These are phyloP conservation scores for Eurois occulta DNA, from an alignment of 2,888 invertebrate genomes.

Conservation along the genomic window DNA sequence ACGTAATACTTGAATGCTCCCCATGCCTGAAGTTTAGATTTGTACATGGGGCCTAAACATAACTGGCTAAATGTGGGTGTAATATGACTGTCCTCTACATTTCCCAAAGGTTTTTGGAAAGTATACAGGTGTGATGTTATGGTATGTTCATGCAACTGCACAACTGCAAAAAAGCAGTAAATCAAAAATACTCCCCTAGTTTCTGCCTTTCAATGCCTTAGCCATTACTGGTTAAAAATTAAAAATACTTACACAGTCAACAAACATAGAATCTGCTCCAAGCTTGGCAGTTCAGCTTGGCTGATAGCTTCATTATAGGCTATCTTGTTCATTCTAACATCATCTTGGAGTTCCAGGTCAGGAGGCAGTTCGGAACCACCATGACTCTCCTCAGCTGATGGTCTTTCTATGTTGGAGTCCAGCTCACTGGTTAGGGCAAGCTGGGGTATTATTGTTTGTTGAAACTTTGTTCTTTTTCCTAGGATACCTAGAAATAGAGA, in stretches of 20 bases:
- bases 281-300: constrained; percentile 91
- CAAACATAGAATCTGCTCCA: constrained; percentile 95
- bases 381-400: constrained; percentile 87
- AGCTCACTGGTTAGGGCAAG: constrained; percentile 93
- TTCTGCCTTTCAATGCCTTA: not conserved
- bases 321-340: constrained; percentile 95
- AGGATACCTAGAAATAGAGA: constrained; percentile 91
- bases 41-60: not conserved
- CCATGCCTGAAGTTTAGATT: not conserved
- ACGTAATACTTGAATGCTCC: too few species aligned
- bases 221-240: not conserved
- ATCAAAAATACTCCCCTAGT: not conserved
- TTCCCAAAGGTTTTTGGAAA: not conserved
- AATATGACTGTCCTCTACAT: not conserved
- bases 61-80: not conserved
- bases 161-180: not conserved
- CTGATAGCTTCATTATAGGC: constrained; percentile 91
- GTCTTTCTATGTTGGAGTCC: constrained; percentile 81
- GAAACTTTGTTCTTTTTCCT: constrained; percentile 97
- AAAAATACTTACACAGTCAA: constrained; percentile 93
- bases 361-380: constrained; percentile 90
- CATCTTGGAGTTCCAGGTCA: constrained; percentile 95
- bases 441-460: constrained; percentile 95
- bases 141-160: not conserved
- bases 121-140: not conserved